These are phyloP conservation scores for Colius striatus DNA, from an alignment of 2,113 vertebrate species.

Conservation along the genomic window DNA sequence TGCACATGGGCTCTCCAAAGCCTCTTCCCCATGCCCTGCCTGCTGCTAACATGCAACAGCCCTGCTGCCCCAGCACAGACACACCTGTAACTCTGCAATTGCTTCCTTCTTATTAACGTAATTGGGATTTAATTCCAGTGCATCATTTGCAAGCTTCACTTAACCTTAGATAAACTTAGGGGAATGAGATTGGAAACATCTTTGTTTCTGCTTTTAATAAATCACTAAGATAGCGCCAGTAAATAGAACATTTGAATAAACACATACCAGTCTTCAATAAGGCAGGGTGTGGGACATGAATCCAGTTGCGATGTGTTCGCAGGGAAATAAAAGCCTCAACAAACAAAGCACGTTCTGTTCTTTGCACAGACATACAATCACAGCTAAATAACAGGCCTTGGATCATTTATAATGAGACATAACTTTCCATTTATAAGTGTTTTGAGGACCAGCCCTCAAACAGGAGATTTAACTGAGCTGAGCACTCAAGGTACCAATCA, in stretches of 20 bases:
- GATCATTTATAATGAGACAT: neutral
- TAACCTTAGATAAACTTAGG: neutral
- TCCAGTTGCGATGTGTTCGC: neutral
- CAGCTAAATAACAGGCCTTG: conserved; percentile 7
- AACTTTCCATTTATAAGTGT: neutral
- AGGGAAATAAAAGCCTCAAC: conserved; percentile 24
- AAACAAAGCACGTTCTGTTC: conserved; percentile 1
- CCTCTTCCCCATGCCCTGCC: neutral
- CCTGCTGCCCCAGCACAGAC: neutral
- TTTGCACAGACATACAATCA: neutral
- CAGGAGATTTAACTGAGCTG: neutral
- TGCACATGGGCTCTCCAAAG: neutral
- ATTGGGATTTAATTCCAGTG: conserved; percentile 5
- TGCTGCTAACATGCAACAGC: fast-evolving
- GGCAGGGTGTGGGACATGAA: neutral
- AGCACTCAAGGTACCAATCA: conserved; percentile 37
- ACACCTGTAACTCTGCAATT: neutral
- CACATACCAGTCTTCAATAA: neutral
- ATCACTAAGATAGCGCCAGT: neutral
- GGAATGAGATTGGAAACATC: neutral
- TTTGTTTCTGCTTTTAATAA: neutral
- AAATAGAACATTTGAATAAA: neutral
- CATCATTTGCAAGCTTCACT: neutral
- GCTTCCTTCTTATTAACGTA: neutral
- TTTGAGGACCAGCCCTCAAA: conserved; percentile 48